These are phyloP conservation scores for Augochlorella aurata DNA, from an alignment of 2,888 invertebrate species.

Conservation along the genomic window DNA sequence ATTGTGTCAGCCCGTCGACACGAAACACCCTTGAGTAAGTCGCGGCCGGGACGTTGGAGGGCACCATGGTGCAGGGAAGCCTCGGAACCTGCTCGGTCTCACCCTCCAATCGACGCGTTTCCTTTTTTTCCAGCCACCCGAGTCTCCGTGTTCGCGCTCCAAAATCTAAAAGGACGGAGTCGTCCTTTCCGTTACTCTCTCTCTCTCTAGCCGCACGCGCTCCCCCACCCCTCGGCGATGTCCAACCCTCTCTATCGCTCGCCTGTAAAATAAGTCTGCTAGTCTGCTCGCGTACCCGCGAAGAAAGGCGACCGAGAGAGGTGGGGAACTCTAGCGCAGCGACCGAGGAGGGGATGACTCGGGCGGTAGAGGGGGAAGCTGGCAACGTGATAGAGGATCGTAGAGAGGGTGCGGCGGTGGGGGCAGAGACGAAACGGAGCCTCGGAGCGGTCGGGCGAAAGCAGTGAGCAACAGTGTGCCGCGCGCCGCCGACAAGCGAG, in stretches of 20 bases:
- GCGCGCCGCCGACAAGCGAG: constrained; percentile 74
- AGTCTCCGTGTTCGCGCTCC: constrained; percentile 38
- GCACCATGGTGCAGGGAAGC: constrained; percentile 63
- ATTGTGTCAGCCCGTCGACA: constrained; percentile 51
- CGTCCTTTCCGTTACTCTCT: constrained; percentile 6
- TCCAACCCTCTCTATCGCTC: constrained; percentile 39
- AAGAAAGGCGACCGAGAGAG: constrained; percentile 39
- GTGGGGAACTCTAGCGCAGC: constrained; percentile 43
- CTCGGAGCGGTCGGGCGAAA: constrained; percentile 65
- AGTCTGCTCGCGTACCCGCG: constrained; percentile 33
- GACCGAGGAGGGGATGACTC: constrained; percentile 23
- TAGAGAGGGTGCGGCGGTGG: constrained; percentile 33
- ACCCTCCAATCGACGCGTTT: not conserved
- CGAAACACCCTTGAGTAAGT: constrained; percentile 28
- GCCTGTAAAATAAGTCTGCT: constrained; percentile 59
- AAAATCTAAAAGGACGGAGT: constrained; percentile 44
- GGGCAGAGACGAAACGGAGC: constrained; percentile 55
- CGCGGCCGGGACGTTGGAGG: constrained; percentile 47
- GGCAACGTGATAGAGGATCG: constrained; percentile 30
- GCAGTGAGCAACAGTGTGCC: constrained; percentile 80
- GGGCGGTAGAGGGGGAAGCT: constrained; percentile 28
- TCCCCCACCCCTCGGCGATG: not conserved
- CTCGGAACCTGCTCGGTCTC: constrained; percentile 14
- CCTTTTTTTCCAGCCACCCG: not conserved
- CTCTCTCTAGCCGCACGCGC: not conserved